phyloP scores from a whole-genome alignment of 1,140 invertebrate species.

The Drosophila pseudoananassae region DNA sequence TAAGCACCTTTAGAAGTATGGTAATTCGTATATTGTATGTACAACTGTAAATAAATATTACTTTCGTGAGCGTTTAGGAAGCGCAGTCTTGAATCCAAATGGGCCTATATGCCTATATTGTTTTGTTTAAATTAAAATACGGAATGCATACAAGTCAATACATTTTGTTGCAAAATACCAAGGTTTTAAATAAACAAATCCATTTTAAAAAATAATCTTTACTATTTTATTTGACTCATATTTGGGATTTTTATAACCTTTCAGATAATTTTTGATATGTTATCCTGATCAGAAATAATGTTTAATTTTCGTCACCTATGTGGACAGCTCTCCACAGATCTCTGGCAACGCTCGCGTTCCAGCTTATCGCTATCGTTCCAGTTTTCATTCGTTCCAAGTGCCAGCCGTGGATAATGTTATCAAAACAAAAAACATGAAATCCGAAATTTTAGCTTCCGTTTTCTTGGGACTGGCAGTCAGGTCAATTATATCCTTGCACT shows the following conservation, averaged over 20 bases:
- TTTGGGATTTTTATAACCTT: too few relatives aligned
- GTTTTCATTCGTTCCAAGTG: neutral
- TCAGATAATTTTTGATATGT: too few relatives aligned
- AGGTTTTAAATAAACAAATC: conserved; percentile 43
- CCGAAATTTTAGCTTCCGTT: conserved; percentile 50
- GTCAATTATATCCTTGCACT: conserved; percentile 88
- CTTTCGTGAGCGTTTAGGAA: conserved; percentile 37
- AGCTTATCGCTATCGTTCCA: too few relatives aligned
- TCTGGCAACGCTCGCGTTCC: neutral
- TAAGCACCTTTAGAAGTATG: conserved; percentile 40
- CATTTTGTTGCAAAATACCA: conserved; percentile 39
- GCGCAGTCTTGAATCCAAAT: conserved; percentile 36
- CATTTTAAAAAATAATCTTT: conserved; percentile 25
- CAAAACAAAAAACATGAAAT: conserved; percentile 37
- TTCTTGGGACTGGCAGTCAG: conserved; percentile 58
- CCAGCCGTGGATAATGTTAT: conserved; percentile 15
- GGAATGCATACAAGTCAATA: conserved; percentile 15
- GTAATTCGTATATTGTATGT: conserved; percentile 43
- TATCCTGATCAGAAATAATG: too few relatives aligned
- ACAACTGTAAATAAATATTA: conserved; percentile 54
- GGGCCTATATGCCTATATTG: conserved; percentile 12
- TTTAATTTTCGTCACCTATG: too few relatives aligned
- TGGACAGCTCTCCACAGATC: neutral
- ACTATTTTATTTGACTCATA: neutral
- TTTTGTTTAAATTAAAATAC: conserved; percentile 32